Base-by-base conservation (phyloP, 2,888 invertebrate species). In the Drosophila lutescens region DNA sequence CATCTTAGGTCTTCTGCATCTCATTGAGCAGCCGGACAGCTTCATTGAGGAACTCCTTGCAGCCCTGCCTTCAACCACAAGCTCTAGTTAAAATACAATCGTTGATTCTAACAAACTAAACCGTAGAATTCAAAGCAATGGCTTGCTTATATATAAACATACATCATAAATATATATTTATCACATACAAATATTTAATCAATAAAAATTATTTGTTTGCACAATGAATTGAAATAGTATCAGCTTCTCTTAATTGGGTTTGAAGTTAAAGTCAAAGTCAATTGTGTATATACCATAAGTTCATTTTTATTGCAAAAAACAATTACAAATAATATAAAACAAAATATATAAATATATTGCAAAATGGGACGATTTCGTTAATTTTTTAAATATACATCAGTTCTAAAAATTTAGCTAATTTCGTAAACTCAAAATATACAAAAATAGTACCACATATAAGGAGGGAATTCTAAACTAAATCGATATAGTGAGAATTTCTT, bases 21-120 rank as follows among this genome's bases (percentile, higher is more conserved):
- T 90, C 36, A 91, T 92, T 66, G 92, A 91, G 55, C 89, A 90
- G 63, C 92, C 92, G 2, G 91, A 91, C 54, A 84, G 76, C 56
- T 92, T 91, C 75, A 89, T 92, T 58, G 88, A 88, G 53, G 91
- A 91, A 40, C 67, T 91, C 17, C 77, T 92, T 46, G 77, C 86
- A 13, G 61, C 91, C 6, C 77, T 92, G 75, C 92, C 71, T 49
- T 57, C 71, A 6, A 41, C 61, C 47, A 51, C 70, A 20, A 83
- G 88, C 59, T 66, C 89, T 67, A 80, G 81, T 79, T 90, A 89
- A 86, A 80, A 40, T 23, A 15, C 17, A 23, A 53, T 40, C 51
- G 49, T 20, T 26, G 43, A 20, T 41, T 55, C 34, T 51, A 63
- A 55, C 40, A 47, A 47, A 57, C 26, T 57, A 36, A 46, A 63